These are phyloP conservation scores for Lepidostoma basale DNA, from an alignment of 1,140 invertebrate species.

Conservation along the genomic window DNA sequence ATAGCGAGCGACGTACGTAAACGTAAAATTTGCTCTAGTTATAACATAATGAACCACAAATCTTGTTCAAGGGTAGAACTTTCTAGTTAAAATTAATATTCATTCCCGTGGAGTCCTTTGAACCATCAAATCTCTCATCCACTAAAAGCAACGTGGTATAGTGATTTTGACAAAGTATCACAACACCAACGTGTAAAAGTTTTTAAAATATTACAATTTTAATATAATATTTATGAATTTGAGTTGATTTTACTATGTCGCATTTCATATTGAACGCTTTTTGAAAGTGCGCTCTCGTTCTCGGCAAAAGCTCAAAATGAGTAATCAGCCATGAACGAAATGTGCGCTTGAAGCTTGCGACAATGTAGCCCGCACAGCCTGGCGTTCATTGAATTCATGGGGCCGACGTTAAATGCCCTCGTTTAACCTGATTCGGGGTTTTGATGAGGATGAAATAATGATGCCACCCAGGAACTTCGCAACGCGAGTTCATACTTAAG, in stretches of 20 bases:
- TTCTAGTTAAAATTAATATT: slow-evolving; percentile 4
- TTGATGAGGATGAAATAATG: slow-evolving; percentile 14
- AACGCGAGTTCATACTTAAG: too few species aligned
- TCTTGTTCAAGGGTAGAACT: slow-evolving; percentile 6
- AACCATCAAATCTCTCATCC: too few species aligned
- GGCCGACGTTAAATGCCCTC: slow-evolving; percentile 12
- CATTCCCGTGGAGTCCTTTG: neutral
- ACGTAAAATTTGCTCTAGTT: too few species aligned
- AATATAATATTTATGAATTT: too few species aligned
- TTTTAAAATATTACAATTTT: too few species aligned
- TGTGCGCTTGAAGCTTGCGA: slow-evolving; percentile 8
- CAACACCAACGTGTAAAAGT: too few species aligned
- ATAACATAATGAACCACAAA: neutral
- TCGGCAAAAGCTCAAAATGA: slow-evolving; percentile 28
- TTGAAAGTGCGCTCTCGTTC: too few species aligned
- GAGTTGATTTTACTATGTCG: too few species aligned
- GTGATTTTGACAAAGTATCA: too few species aligned
- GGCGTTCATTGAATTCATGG: slow-evolving; percentile 12
- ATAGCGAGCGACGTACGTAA: neutral
- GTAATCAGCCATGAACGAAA: slow-evolving; percentile 30
- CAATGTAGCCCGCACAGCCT: slow-evolving; percentile 15
- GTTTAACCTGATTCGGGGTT: slow-evolving; percentile 15
- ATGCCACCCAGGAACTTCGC: slow-evolving; percentile 24
- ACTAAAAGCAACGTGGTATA: too few species aligned
- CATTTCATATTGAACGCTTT: too few species aligned